These are phyloP conservation scores for Motacilla tschutschensis DNA, from an alignment of 2,113 vertebrate genomes.

Conservation along the genomic window DNA sequence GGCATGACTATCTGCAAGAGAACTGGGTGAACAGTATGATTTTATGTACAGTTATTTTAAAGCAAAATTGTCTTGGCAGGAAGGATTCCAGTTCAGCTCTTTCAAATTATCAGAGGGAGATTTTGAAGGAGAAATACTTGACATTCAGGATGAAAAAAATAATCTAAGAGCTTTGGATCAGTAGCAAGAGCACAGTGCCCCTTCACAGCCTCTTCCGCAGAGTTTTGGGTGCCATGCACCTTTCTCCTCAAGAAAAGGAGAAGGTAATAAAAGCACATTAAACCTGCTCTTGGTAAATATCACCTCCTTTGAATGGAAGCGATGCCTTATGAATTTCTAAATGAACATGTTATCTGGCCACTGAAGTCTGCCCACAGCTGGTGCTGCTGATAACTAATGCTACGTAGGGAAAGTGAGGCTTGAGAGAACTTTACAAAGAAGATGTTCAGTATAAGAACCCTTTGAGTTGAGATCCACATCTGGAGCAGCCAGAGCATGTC, in stretches of 20 bases:
- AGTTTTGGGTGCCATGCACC: background rate
- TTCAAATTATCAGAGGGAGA: background rate
- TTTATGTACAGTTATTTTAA: background rate
- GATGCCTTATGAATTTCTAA: background rate
- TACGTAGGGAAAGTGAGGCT: background rate
- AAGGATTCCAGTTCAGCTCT: background rate
- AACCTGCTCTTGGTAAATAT: background rate
- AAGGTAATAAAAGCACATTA: background rate
- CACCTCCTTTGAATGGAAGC: background rate
- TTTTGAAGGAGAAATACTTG: background rate
- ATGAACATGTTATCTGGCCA: background rate
- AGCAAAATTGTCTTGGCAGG: background rate
- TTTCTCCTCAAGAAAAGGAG: background rate
- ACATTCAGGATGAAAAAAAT: background rate
- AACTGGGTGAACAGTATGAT: background rate
- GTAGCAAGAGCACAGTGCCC: background rate
- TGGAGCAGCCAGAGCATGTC: background rate
- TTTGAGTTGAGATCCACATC: background rate
- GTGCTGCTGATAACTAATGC: background rate
- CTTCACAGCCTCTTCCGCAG: background rate
- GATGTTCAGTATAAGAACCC: rapidly evolving
- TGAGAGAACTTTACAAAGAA: background rate
- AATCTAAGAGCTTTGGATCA: background rate
- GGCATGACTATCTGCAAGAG: background rate
- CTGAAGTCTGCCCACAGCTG: background rate